phyloP scores from a whole-genome alignment of 2,888 invertebrate species.

The Platerodrilus igneus region DNA sequence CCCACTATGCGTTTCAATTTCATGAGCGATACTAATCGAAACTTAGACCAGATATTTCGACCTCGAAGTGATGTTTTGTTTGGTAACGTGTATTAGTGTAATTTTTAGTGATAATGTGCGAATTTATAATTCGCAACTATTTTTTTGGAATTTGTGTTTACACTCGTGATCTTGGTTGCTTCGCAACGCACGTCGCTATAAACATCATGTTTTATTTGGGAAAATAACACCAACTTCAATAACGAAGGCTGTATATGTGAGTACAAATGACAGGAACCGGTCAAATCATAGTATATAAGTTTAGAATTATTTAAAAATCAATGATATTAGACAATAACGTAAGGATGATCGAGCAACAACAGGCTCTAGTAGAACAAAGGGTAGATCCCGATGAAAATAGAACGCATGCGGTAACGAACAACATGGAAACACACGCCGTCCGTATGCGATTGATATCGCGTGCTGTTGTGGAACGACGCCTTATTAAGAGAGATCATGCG shows the following conservation, averaged over 20 bases:
- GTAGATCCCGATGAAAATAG: slow-evolving; percentile 49
- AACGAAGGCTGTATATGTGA: too few relatives aligned
- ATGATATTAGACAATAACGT: slow-evolving; percentile 56
- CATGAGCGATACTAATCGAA: slow-evolving; percentile 33
- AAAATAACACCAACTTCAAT: too few relatives aligned
- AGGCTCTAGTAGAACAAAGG: slow-evolving; percentile 52
- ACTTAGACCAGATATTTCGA: slow-evolving; percentile 26
- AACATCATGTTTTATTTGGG: too few relatives aligned
- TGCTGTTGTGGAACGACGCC: slow-evolving; percentile 46
- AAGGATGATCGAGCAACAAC: slow-evolving; percentile 57
- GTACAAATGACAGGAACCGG: too few relatives aligned
- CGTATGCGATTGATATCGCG: slow-evolving; percentile 49
- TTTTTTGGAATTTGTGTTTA: slow-evolving; percentile 5
- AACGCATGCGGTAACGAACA: slow-evolving; percentile 44
- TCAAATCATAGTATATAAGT: too few relatives aligned
- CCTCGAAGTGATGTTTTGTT: slow-evolving; percentile 24
- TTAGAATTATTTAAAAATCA: too few relatives aligned
- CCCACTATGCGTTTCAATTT: slow-evolving; percentile 45
- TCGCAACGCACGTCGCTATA: slow-evolving; percentile 38
- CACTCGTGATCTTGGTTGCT: slow-evolving; percentile 16
- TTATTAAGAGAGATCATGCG: slow-evolving; percentile 47
- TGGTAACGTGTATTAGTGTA: slow-evolving; percentile 13
- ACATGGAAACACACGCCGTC: slow-evolving; percentile 47
- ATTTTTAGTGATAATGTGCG: slow-evolving; percentile 13
- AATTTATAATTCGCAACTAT: slow-evolving; percentile 1